Evolutionary conservation across 2,113 vertebrate species (phyloP).

Genomic region (Proterorhinus semilunaris): DNA sequence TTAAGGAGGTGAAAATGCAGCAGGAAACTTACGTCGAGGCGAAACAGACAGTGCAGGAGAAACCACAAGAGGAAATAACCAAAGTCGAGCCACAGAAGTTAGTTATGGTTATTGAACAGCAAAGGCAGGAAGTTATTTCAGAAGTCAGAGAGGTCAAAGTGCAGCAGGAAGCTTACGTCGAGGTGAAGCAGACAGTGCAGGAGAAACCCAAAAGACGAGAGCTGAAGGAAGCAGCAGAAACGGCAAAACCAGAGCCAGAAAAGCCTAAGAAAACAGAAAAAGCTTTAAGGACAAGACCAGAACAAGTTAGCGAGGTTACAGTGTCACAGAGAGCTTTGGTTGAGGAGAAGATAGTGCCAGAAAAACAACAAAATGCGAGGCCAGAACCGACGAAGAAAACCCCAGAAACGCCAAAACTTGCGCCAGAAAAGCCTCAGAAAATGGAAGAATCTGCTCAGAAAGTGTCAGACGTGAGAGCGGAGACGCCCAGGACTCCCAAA

Average conservation of each 20-base stretch:
- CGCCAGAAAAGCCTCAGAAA: neutral
- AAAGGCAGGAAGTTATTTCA: neutral
- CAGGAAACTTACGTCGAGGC: neutral
- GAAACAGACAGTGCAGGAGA: neutral
- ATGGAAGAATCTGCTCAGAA: neutral
- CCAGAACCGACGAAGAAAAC: too few species aligned
- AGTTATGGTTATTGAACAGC: too few species aligned
- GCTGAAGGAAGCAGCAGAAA: too few species aligned
- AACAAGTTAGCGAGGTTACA: too few species aligned
- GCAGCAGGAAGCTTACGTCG: neutral
- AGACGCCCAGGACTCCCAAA: neutral
- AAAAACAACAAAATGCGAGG: too few species aligned
- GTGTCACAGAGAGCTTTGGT: too few species aligned
- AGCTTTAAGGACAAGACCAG: too few species aligned
- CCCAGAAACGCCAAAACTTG: neutral
- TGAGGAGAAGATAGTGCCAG: too few species aligned
- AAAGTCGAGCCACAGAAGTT: too few species aligned
- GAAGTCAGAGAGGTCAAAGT: neutral
- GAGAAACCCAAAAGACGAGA: neutral
- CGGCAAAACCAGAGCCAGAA: neutral
- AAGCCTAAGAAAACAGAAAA: neutral
- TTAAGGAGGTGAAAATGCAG: neutral
- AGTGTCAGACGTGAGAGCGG: neutral
- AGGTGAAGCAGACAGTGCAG: neutral
- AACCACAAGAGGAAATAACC: too few species aligned